phyloP scores from a whole-genome alignment of 2,113 vertebrate species.

The Paracanthobrama guichenoti region DNA sequence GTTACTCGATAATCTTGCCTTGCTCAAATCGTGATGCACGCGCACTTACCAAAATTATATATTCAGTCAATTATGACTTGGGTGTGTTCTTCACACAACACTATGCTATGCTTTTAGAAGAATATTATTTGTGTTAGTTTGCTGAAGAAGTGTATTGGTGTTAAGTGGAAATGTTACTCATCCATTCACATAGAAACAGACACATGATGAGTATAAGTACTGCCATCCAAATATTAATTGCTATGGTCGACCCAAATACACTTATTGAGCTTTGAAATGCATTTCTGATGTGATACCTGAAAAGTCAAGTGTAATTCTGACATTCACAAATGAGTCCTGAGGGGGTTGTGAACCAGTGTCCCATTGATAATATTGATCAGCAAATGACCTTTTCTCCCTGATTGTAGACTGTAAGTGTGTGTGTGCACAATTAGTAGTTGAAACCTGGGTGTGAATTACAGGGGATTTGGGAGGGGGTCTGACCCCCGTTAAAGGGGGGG shows the following conservation, averaged over 20 bases:
- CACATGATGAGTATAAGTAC: neutral
- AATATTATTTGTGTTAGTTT: neutral
- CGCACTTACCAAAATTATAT: neutral
- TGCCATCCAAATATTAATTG: neutral
- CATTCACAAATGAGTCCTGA: slow-evolving; percentile 45
- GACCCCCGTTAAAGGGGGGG: too few species aligned
- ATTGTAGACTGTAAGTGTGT: neutral
- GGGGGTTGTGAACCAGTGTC: slow-evolving; percentile 19
- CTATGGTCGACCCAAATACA: slow-evolving; percentile 1
- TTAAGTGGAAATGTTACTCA: neutral
- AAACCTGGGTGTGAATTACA: too few species aligned
- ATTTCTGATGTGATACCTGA: neutral
- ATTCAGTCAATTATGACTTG: neutral
- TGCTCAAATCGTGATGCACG: neutral
- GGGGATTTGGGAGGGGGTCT: too few species aligned
- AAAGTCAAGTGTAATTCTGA: slow-evolving; percentile 11
- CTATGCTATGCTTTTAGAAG: neutral
- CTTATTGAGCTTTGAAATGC: neutral
- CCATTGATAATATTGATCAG: slow-evolving; percentile 36
- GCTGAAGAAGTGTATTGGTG: neutral
- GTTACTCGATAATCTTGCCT: neutral
- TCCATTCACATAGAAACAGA: neutral
- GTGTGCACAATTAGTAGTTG: neutral
- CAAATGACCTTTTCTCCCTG: slow-evolving; percentile 30
- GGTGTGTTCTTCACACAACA: neutral